Percentiles rank a stretch among this genome's conserved stretches.
Conservation (phyloP, 2,797 vertebrate species). For the Tokudaia tokunoshimensis region DNA sequence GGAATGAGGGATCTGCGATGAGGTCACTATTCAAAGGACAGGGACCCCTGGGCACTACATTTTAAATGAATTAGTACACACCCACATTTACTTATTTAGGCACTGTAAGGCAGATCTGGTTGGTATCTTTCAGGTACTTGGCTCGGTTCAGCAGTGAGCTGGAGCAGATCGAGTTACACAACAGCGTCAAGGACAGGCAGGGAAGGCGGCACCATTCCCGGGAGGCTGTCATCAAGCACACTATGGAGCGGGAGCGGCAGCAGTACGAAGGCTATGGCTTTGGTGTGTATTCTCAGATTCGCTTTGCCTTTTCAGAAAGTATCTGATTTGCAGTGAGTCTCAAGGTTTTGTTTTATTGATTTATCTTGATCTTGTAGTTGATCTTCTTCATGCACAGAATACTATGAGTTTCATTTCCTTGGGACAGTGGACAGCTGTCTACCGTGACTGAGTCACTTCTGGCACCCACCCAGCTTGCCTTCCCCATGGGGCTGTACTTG, state of each 20-base stretch:
- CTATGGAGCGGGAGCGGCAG: constrained; percentile 92
- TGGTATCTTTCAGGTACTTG: constrained; percentile 92
- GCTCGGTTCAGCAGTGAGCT: constrained; percentile 94
- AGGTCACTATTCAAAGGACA: not conserved
- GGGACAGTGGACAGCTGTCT: not conserved
- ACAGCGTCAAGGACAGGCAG: constrained; percentile 96
- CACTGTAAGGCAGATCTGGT: not conserved
- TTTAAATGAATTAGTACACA: not conserved
- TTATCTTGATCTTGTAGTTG: not conserved
- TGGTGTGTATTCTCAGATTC: constrained; percentile 87
- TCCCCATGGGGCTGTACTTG: not conserved
- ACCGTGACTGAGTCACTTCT: not conserved
- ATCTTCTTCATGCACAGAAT: not conserved
- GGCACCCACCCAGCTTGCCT: not conserved
- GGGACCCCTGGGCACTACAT: not conserved
- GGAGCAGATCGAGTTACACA: constrained; percentile 96
- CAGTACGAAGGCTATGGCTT: constrained; percentile 93
- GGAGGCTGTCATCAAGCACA: constrained; percentile 94
- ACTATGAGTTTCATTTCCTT: not conserved
- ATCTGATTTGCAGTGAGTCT: not conserved
- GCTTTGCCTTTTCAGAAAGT: not conserved
- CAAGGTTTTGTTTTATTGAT: not conserved
- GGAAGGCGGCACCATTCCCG: constrained; percentile 94
- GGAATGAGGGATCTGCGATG: not conserved
- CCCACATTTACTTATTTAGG: not conserved